Evolutionary conservation across 1,140 invertebrate species (phyloP), one percentile per base, ranked within the genome.

Genomic region (Aphis craccivora): DNA sequence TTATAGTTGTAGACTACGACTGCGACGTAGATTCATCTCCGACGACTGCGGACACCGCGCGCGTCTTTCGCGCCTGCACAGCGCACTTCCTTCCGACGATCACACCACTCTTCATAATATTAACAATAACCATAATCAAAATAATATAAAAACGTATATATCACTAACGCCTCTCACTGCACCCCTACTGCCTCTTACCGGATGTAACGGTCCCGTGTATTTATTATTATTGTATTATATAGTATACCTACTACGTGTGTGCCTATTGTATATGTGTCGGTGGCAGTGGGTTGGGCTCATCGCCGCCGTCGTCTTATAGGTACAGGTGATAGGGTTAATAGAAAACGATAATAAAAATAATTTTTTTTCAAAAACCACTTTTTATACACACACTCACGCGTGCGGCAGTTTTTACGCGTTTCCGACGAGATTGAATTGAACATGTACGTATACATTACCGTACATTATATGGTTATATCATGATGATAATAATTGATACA

Each of bases 261-360:
- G 60, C 9, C 60, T 37, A 92, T 92, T 76, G 67, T 76, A 30
- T 76, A 40, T 86, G 11, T 40, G 43, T 25, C 30, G 55, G 60
- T 76, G 55, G 89, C 35, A 20, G 40, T 51, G 76, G 91, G 60
- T 35, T 81, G 76, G 60, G 91, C 91, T 14, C 37, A 25, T 67
- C 90, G 2, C 43, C 87, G 43, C 35, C 30, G 53, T 67, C 35
- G 25, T 51, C 48, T 51, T 67, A 40, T 40, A 14, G 30, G 60
- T 40, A 92, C 91, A 92, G 91, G 91, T 92, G 91, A 83, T 92
- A 92, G 91, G 91, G 91, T 92, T 83, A 92, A 91, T 89, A 88
- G 30, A 53, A 53, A 43, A 43, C 22, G 83, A 30, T 22, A 43
- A 25, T 40, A 23, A 83, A 87, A 87, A 88, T 22, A 87, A 81